These are phyloP conservation scores for Phaonia tiefii DNA, from an alignment of 2,888 invertebrate genomes.

Conservation along the genomic window DNA sequence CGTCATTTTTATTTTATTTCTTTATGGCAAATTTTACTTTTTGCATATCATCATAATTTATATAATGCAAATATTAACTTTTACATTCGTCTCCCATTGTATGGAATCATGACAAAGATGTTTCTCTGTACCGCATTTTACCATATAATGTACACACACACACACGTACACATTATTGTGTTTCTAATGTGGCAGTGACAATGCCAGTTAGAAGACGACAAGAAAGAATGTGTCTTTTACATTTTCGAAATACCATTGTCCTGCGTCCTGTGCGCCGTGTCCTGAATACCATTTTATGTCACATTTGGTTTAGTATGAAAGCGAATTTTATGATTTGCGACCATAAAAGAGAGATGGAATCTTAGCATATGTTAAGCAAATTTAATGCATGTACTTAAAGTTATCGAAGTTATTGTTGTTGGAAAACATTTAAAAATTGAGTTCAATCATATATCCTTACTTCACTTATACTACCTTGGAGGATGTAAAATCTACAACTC, in stretches of 20 bases:
- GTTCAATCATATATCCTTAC: too few relatives aligned
- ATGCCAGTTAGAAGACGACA: constrained; percentile 28
- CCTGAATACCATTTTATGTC: constrained; percentile 29
- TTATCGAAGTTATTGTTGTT: too few relatives aligned
- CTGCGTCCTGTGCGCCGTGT: background rate
- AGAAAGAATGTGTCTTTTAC: constrained; percentile 16
- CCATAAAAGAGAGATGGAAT: too few relatives aligned
- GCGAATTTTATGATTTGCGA: background rate
- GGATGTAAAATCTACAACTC: too few relatives aligned
- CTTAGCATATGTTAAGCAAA: too few relatives aligned
- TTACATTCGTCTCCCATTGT: constrained; percentile 22
- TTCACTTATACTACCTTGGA: too few relatives aligned
- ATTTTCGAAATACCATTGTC: background rate
- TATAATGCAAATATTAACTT: constrained; percentile 41
- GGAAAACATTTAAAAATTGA: too few relatives aligned
- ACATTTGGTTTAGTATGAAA: constrained; percentile 4
- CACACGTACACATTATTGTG: background rate
- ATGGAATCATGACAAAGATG: constrained; percentile 22
- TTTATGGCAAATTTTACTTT: background rate
- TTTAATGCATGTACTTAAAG: too few relatives aligned
- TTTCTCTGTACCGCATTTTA: background rate
- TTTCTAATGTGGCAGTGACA: constrained; percentile 27
- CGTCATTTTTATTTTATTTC: background rate
- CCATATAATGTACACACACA: too few relatives aligned
- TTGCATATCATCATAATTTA: constrained; percentile 37